Evolutionary conservation across 2,888 invertebrate species (phyloP).

Genomic region (Slavum lentiscoides): DNA sequence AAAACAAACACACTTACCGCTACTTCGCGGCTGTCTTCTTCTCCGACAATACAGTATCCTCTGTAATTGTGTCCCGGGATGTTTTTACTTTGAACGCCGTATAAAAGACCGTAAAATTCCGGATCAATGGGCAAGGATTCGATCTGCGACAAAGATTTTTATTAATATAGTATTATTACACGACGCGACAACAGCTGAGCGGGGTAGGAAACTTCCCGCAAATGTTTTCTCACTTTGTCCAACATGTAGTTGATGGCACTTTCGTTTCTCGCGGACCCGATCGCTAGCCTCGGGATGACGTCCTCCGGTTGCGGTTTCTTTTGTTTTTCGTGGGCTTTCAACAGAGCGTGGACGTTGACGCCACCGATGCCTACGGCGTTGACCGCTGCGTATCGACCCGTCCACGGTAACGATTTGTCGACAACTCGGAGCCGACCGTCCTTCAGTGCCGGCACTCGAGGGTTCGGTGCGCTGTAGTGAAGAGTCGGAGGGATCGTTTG

Average conservation of each 20-base stretch:
- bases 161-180: not conserved
- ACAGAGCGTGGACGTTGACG: constrained; percentile 85
- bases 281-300: constrained; percentile 69
- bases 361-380: constrained; percentile 99
- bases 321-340: constrained; percentile 78
- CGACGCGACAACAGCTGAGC: too few relatives aligned
- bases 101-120: constrained; percentile 60
- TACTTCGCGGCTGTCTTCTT: constrained; percentile 27
- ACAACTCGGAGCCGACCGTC: constrained; percentile 91
- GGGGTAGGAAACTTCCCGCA: not conserved
- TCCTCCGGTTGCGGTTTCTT: constrained; percentile 66
- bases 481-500: constrained; percentile 90
- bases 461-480: constrained; percentile 84
- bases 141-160: constrained; percentile 53
- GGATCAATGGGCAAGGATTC: constrained; percentile 57
- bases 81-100: constrained; percentile 59
- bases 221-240: constrained; percentile 61
- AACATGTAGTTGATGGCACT: constrained; percentile 73
- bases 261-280: constrained; percentile 84
- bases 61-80: constrained; percentile 62
- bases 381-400: constrained; percentile 85
- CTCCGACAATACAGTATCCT: constrained; percentile 59
- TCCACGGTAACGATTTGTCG: constrained; percentile 78
- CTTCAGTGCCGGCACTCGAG: constrained; percentile 82
- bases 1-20: constrained; percentile 23